phyloP scores from a whole-genome alignment of 2,113 vertebrate species.

The Salvelinus fontinalis region DNA sequence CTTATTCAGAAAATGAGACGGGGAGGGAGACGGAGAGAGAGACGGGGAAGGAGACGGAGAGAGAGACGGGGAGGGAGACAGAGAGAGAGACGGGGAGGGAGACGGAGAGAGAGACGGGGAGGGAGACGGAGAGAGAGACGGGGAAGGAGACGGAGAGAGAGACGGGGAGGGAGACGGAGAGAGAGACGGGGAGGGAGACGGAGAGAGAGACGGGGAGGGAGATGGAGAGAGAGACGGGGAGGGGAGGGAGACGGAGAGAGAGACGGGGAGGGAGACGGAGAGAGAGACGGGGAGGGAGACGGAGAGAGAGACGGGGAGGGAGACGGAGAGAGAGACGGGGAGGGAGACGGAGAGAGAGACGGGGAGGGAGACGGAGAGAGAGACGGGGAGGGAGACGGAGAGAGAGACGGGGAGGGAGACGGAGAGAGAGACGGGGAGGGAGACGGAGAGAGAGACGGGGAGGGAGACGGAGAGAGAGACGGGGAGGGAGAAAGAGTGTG shows the following conservation, averaged over 20 bases:
- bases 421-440: too few species aligned
- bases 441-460: neutral
- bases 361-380: too few species aligned
- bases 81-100: neutral
- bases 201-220: neutral
- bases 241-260: too few species aligned
- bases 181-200: neutral
- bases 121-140: too few species aligned
- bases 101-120: neutral
- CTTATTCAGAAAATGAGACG: slow-evolving; percentile 14
- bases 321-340: neutral
- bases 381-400: too few species aligned
- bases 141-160: neutral
- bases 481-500: neutral
- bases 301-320: neutral
- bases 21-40: neutral
- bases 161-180: neutral
- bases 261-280: neutral
- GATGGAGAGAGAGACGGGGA: neutral
- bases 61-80: neutral
- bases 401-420: too few species aligned
- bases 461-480: neutral
- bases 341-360: neutral
- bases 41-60: neutral
- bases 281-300: neutral